Evolutionary conservation across 2,888 invertebrate species (phyloP), one percentile per base, ranked within the genome.

Genomic region (Auanema freiburgensis): DNA sequence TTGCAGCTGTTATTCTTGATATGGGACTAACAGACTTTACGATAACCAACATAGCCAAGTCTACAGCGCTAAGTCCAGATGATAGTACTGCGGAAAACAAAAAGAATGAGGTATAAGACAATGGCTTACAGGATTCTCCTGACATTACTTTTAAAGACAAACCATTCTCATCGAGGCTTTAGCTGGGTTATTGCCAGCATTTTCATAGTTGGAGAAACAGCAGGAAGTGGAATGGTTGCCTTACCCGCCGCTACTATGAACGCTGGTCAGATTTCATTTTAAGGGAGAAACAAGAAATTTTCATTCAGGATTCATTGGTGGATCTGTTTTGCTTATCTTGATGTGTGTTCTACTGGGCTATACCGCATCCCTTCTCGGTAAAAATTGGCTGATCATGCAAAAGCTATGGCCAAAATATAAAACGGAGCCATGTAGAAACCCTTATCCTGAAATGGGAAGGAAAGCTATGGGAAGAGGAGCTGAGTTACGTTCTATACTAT

Each of bases 161-260:
- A 8, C 24, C 25, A 23, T 53, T 14, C 49, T 16, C 14, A 14
- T 10, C 40, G 49, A 54, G 60, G 60, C 46, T 60, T 50, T 40
- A 51, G 60, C 5, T 71, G 71, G 71, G 53, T 57, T 10, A 61
- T 71, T 41, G 71, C 71, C 11, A 65, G 65, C 5, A 62, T 71
- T 8, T 71, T 71, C 59, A 65, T 63, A 25, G 66, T 71, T 11
- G 71, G 71, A 25, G 71, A 71, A 41, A 71, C 71, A 2, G 71
- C 71, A 18, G 71, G 71, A 10, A 66, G 66, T 23, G 71, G 71
- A 18, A 43, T 71, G 14, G 71, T 71, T 8, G 71, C 71, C 14
- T 64, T 71, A 54, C 68, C 71, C 5, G 53, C 59, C 42, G 66
- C 71, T 10, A 64, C 68, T 42, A 16, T 64, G 6, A 62, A 66